These are phyloP conservation scores for Crocidura indochinensis DNA, from an alignment of 2,797 vertebrate genomes.

Conservation along the genomic window DNA sequence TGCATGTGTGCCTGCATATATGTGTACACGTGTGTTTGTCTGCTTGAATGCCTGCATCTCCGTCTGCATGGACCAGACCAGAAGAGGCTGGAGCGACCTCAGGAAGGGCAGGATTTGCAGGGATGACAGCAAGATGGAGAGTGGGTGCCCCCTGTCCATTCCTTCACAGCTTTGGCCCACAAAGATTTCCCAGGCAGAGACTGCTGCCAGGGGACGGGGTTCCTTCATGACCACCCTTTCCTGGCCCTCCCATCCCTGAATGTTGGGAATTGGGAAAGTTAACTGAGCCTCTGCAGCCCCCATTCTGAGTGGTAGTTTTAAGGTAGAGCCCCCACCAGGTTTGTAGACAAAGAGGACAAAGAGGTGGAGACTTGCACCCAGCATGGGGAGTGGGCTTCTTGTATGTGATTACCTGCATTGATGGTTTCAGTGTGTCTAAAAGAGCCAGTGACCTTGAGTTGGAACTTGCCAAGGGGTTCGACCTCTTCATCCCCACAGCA, in stretches of 20 bases:
- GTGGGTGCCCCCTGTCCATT: no score
- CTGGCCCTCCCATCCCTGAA: neutral
- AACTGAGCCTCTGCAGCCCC: neutral
- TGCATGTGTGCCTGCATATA: no score
- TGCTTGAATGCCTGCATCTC: no score
- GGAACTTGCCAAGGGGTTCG: neutral
- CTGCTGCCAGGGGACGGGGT: neutral
- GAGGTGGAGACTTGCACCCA: neutral
- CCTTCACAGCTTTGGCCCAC: neutral
- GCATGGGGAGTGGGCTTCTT: neutral
- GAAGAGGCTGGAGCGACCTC: neutral
- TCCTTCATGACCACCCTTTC: neutral
- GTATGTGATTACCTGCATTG: neutral
- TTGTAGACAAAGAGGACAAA: neutral
- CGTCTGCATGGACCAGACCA: neutral
- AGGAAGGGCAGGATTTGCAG: neutral
- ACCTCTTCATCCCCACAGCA: neutral
- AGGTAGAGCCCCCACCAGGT: neutral
- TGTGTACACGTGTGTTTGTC: no score
- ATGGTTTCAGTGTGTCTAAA: neutral
- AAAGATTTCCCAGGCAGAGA: neutral
- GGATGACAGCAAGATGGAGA: neutral
- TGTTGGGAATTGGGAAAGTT: neutral
- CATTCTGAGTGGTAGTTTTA: no score
- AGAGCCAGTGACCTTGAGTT: neutral